Base-by-base conservation (phyloP, 1,140 invertebrate genomes). In the Oscheius sp. region DNA sequence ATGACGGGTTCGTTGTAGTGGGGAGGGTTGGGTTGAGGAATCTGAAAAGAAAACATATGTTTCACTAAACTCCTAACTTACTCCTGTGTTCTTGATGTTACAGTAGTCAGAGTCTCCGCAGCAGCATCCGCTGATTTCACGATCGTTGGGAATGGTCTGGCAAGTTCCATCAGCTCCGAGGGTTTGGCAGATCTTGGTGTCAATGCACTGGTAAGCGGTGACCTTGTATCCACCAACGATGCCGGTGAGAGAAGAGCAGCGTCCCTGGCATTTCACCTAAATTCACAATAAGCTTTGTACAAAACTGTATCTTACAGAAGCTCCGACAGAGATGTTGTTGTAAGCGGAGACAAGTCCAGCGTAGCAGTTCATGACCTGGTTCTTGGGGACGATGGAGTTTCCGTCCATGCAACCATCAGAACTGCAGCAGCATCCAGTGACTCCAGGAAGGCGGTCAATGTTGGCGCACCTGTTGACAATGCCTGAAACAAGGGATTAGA, bases 121-220 rank as follows among this genome's bases (percentile, higher is more conserved):
- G 45, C 73, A 75, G 42, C 73, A 75, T 63, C 67, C 73, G 29
- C 59, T 63, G 69, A 71, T 71, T 26, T n/a, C 38, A 42, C 59
- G 58, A 31, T 71, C 69, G n/a, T 20, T 28, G 3, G 2, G n/a
- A 10, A 71, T 20, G n/a, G 58, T 4, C 3, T 13, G 10, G 20
- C 69, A 71, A n/a, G 18, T 20, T 23, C 59, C 62, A 23, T 71
- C 45, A 31, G 64, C 18, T 13, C 29, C 20, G 32, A 71, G 45
- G 29, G 34, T 71, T 18, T 64, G 42, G 61, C 69, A 71, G 35
- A 71, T 32, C 34, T 49, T 49, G 45, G 38, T 34, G 20, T 58
- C 32, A 34, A 71, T 58, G 58, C 69, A 71, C 0, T 59, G 52
- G 61, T 71, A 71, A n/a, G 45, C 32, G n/a, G 42, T 71, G 59